Percentiles rank a stretch among this genome's conserved stretches.
phyloP scores from a whole-genome alignment of 2,888 invertebrate species.

The Drosophila algonquin region DNA sequence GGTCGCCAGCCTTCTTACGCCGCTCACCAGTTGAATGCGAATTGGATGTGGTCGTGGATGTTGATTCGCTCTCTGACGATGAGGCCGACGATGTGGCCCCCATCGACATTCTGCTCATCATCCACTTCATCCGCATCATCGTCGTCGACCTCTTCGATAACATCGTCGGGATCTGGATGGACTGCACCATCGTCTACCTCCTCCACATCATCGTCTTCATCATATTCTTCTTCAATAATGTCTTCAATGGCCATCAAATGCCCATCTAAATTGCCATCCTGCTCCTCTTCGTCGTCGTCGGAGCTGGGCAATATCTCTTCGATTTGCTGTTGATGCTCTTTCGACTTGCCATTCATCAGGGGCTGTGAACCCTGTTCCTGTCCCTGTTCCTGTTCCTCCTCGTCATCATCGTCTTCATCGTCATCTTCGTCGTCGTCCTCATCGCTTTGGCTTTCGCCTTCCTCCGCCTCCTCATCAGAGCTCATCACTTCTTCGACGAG shows the following conservation, averaged over 20 bases:
- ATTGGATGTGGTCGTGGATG: constrained; percentile 59
- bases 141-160: constrained; percentile 51
- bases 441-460: constrained; percentile 23
- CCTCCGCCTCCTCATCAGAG: constrained; percentile 51
- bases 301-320: constrained; percentile 37
- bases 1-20: constrained; percentile 65
- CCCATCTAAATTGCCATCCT: constrained; percentile 24
- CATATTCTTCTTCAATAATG: constrained; percentile 64
- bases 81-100: constrained; percentile 47
- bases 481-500: constrained; percentile 39
- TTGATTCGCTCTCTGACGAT: constrained; percentile 62
- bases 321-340: constrained; percentile 15
- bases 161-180: constrained; percentile 28
- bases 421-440: constrained; percentile 58
- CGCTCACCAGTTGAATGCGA: constrained; percentile 70
- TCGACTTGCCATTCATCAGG: constrained; percentile 57
- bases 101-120: constrained; percentile 49
- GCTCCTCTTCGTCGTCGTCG: constrained; percentile 26
- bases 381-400: constrained; percentile 50
- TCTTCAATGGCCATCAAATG: constrained; percentile 56
- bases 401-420: constrained; percentile 61
- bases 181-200: constrained; percentile 43
- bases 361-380: constrained; percentile 9
- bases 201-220: constrained; percentile 50
- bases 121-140: constrained; percentile 47